Evolutionary conservation across 2,113 vertebrate genomes (phyloP).

Genomic region (Silurus asotus): DNA sequence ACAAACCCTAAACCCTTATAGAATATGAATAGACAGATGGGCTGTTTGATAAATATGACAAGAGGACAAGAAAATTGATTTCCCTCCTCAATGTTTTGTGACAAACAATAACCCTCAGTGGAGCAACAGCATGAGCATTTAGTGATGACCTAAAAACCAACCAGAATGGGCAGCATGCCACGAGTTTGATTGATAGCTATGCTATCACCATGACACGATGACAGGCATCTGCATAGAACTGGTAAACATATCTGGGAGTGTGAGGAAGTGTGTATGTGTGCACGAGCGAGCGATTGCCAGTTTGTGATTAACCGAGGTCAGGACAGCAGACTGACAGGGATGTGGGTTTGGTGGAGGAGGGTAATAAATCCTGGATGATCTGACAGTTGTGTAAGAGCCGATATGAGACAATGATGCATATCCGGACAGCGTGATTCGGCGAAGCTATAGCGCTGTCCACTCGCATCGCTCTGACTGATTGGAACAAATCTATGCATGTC

Average conservation of each 20-base stretch:
- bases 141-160: slow-evolving; percentile 31
- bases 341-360: slow-evolving; percentile 38
- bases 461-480: neutral
- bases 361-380: slow-evolving; percentile 33
- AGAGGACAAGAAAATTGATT: slow-evolving; percentile 40
- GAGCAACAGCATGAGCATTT: slow-evolving; percentile 30
- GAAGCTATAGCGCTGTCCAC: neutral
- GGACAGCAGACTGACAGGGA: slow-evolving; percentile 54
- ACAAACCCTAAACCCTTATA: slow-evolving; percentile 16
- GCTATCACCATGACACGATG: slow-evolving; percentile 41
- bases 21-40: neutral
- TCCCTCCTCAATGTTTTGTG: slow-evolving; percentile 16
- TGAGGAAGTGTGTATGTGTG: slow-evolving; percentile 41
- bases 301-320: slow-evolving; percentile 59
- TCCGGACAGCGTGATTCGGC: neutral
- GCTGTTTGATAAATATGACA: slow-evolving; percentile 43
- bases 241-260: slow-evolving; percentile 23
- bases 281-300: neutral
- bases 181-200: slow-evolving; percentile 43
- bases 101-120: slow-evolving; percentile 40
- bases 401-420: neutral
- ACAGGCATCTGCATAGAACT: slow-evolving; percentile 35
- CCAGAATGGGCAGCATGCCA: slow-evolving; percentile 43
- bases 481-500: slow-evolving; percentile 1
- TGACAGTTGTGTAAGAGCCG: slow-evolving; percentile 29